Evolutionary conservation across 1,140 invertebrate species (phyloP).

Genomic region (Atta cephalotes): DNA sequence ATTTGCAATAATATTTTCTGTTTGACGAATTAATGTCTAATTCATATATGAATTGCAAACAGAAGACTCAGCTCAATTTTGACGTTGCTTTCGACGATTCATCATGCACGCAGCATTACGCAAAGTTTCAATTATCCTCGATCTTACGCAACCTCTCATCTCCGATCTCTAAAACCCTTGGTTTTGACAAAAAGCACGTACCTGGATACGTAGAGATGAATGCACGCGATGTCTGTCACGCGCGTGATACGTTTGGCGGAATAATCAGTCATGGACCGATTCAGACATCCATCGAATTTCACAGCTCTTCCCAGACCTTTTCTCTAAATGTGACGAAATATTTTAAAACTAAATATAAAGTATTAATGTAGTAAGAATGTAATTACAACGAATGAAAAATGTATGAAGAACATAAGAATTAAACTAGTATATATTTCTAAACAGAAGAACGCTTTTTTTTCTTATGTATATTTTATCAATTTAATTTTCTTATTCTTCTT

Average conservation of each 20-base stretch:
- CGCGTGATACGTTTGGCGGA: conserved; percentile 12
- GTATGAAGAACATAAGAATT: background rate
- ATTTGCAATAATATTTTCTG: background rate
- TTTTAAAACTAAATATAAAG: background rate
- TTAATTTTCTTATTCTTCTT: background rate
- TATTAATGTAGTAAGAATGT: background rate
- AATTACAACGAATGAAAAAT: background rate
- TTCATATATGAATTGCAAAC: background rate
- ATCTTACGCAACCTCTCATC: conserved; percentile 18
- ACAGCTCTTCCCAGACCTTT: background rate
- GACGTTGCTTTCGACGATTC: background rate
- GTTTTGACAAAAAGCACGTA: conserved; percentile 52
- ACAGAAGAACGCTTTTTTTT: background rate
- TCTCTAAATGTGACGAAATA: background rate
- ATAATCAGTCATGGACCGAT: conserved; percentile 31
- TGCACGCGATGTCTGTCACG: conserved; percentile 53
- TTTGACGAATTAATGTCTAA: background rate
- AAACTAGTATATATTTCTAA: background rate
- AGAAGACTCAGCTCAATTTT: background rate
- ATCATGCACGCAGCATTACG: background rate
- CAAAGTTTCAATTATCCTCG: conserved; percentile 40
- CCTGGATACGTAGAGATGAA: background rate
- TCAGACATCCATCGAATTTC: conserved; percentile 6
- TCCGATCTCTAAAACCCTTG: conserved; percentile 50
- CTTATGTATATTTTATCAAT: too few relatives aligned